Evolutionary conservation across 2,888 invertebrate genomes (phyloP), one percentile per base, ranked within the genome.

Genomic region (Chaitophorus viminalis): DNA sequence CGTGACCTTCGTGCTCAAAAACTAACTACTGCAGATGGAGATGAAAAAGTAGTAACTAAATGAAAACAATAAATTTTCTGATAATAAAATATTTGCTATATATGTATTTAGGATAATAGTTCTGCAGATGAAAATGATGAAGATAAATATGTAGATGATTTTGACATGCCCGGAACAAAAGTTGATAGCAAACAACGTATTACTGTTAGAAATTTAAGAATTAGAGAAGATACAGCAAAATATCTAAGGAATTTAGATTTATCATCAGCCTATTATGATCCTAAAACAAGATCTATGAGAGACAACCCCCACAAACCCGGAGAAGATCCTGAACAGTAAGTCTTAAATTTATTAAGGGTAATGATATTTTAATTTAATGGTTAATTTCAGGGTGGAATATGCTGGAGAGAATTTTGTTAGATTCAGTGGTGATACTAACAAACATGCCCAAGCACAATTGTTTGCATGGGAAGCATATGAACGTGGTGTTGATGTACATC

Each of bases 161-260:
- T 96, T 9, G 98, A 98, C 92, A 99, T 99, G 99, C 99, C 99
- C 33, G 99, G 99, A 75, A 99, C 99, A 17, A 99, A 99, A 93
- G 99, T 99, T 79, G 99, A 99, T 91, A 98, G 98, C 6, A 99
- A 99, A 92, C 99, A 99, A 91, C 94, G 99, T 90, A 99, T 99
- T 91, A 99, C 99, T 25, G 99, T 99, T 6, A 93, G 99, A 90
- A 99, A 99, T 93, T 93, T 99, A 90, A 94, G 99, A 90, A 99
- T 99, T 90, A 94, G 99, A 90, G 99, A 99, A 92, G 99, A 99
- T 92, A 99, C 99, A 0, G 99, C 99, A 0, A 99, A 99, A 92
- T 99, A 99, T 92, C 92, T 99, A 89, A 93, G 98, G 88, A 99
- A 99, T 92, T 93, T 99, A 91, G 98, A 99, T 93, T 96, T 97